These are phyloP conservation scores for Hirudo medicinalis DNA, from an alignment of 1,140 invertebrate genomes.

Conservation along the genomic window DNA sequence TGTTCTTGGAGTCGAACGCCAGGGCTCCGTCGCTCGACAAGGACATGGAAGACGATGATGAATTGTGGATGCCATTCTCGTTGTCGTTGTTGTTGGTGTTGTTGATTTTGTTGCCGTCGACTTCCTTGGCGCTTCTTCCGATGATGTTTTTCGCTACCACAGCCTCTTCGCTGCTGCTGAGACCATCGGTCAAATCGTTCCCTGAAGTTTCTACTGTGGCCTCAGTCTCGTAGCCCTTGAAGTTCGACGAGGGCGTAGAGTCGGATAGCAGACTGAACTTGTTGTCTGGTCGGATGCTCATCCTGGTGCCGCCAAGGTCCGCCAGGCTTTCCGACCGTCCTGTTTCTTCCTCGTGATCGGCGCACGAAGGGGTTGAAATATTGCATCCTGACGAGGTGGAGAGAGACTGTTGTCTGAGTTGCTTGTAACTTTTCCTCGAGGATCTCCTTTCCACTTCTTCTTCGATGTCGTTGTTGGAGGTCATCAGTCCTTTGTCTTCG, in stretches of 20 bases:
- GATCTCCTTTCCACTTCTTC: not conserved
- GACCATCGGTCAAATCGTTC: too few species aligned
- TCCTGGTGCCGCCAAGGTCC: not conserved
- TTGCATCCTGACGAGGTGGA: conserved; percentile 3
- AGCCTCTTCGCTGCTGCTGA: too few species aligned
- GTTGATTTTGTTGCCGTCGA: not conserved
- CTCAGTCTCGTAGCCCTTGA: not conserved
- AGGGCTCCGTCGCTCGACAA: not conserved
- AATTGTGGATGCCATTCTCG: not conserved
- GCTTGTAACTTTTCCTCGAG: not conserved
- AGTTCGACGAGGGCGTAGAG: not conserved
- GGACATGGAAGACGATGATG: not conserved
- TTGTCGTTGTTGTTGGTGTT: conserved; percentile 7
- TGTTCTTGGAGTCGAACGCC: not conserved
- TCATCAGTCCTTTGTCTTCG: too few species aligned
- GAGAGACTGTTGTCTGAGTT: not conserved
- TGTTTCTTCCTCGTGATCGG: not conserved
- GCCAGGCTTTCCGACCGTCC: not conserved
- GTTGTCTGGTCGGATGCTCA: too few species aligned
- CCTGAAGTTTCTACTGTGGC: not conserved
- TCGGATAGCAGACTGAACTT: too few species aligned
- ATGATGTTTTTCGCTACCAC: not conserved
- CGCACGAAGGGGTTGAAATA: not conserved
- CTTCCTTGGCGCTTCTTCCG: not conserved
- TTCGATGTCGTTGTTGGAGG: not conserved